Conservation (phyloP, 1,140 invertebrate species). For the Acromyrmex echinatior region DNA sequence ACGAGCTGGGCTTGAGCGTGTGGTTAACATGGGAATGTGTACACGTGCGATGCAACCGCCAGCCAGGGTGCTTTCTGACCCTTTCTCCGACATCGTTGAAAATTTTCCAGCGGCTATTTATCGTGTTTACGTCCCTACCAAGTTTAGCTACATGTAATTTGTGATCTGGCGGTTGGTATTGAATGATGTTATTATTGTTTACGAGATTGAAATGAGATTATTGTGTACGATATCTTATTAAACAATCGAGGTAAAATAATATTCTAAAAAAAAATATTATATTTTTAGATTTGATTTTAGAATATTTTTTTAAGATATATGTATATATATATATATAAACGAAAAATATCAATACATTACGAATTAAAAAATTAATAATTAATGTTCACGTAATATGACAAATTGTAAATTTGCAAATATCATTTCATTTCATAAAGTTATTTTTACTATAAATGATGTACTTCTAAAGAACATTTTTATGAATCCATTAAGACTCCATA, state of each 20-base stretch:
- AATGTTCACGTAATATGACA: background rate
- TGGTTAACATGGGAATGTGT: conserved; percentile 29
- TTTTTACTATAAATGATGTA: background rate
- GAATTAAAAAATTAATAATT: background rate
- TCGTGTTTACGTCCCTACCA: conserved; percentile 35
- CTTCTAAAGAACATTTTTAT: background rate
- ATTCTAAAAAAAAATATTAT: background rate
- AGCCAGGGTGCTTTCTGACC: conserved; percentile 27
- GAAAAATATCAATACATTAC: background rate
- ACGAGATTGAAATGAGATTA: background rate
- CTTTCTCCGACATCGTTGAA: conserved; percentile 41
- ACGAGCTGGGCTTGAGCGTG: background rate
- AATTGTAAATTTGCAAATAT: background rate
- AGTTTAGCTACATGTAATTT: conserved; percentile 44
- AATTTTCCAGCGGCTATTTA: conserved; percentile 57
- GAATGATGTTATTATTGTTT: conserved; percentile 7
- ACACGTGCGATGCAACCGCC: conserved; percentile 30
- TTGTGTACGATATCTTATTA: background rate
- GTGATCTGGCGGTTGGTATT: background rate
- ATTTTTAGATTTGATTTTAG: background rate
- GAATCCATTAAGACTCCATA: background rate
- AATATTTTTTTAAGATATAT: background rate
- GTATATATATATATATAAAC: background rate
- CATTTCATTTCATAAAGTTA: background rate
- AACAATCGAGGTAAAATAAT: background rate